A percentile compares a stretch with the other conserved stretches of the same genome.
Conservation (phyloP, 2,888 invertebrate genomes). For the Bombylius major region DNA sequence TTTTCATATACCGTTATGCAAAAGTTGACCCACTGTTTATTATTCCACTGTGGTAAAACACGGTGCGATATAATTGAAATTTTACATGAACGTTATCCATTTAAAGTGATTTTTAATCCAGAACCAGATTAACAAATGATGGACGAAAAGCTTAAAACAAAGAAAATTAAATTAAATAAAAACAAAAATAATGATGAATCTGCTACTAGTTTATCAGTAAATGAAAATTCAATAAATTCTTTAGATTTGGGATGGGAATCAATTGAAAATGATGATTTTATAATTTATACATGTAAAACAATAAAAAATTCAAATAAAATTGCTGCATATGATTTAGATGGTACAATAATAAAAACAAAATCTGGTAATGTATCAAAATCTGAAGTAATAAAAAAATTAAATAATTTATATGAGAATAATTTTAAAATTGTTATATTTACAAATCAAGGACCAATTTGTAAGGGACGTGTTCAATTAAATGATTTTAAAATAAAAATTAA, state of each 20-base stretch:
- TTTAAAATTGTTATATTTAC: conserved; percentile 86
- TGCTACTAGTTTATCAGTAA: background rate
- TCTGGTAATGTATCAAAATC: conserved; percentile 75
- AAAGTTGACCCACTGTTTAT: no score
- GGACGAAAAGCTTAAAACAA: background rate
- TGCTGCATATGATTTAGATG: conserved; percentile 88
- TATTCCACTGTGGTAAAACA: no score
- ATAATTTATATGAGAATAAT: conserved; percentile 47
- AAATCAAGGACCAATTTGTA: conserved; percentile 73
- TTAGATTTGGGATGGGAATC: conserved; percentile 45
- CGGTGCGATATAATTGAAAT: conserved; percentile 59
- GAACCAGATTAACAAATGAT: conserved; percentile 12
- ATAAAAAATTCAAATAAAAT: conserved; percentile 51
- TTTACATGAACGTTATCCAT: conserved; percentile 48
- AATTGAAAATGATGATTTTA: conserved; percentile 49
- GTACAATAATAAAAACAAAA: conserved; percentile 82
- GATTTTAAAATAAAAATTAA: conserved; percentile 77
- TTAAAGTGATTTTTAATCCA: conserved; percentile 42
- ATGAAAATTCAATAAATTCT: background rate
- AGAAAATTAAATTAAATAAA: background rate
- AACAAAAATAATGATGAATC: background rate
- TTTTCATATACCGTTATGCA: no score
- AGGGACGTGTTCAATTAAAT: conserved; percentile 50
- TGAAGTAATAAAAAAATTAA: conserved; percentile 54
- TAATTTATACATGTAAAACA: conserved; percentile 51